Evolutionary conservation across 2,113 vertebrate species (phyloP).

Genomic region (Lamprotornis superbus): DNA sequence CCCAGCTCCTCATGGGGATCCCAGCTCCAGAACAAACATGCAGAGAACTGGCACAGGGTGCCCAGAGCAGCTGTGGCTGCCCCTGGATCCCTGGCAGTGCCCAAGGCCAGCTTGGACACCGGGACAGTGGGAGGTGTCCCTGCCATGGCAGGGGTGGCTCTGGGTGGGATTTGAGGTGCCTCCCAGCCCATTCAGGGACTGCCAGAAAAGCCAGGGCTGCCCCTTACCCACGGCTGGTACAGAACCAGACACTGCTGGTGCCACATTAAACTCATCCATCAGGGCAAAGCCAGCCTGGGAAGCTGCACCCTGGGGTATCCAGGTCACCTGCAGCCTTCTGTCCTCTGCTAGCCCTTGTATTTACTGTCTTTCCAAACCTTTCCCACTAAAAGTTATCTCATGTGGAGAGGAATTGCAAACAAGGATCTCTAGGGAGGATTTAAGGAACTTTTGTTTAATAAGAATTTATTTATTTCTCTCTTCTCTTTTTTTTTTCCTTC

Average conservation of each 20-base stretch:
- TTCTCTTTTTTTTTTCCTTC: too few species aligned
- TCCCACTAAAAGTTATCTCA: not conserved
- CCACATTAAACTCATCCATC: accelerated
- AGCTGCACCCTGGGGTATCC: not conserved
- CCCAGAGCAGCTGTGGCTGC: too few species aligned
- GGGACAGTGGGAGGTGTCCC: not conserved
- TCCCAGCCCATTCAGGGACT: not conserved
- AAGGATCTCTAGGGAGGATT: not conserved
- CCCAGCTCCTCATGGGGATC: not conserved
- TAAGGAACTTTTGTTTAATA: not conserved
- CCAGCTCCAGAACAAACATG: not conserved
- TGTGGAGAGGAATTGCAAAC: not conserved
- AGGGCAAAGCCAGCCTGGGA: not conserved
- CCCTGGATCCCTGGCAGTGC: not conserved
- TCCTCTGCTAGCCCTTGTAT: not conserved
- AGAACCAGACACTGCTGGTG: not conserved
- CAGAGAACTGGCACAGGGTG: too few species aligned
- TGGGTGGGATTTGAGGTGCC: accelerated
- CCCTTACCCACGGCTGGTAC: not conserved
- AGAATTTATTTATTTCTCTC: not conserved
- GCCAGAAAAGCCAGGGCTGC: not conserved
- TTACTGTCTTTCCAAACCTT: not conserved
- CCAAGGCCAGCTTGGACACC: not conserved
- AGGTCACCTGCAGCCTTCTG: not conserved
- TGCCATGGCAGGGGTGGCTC: not conserved